phyloP scores from a whole-genome alignment of 92 coral and sea anemone species.

The Zoanthus solanderi region DNA sequence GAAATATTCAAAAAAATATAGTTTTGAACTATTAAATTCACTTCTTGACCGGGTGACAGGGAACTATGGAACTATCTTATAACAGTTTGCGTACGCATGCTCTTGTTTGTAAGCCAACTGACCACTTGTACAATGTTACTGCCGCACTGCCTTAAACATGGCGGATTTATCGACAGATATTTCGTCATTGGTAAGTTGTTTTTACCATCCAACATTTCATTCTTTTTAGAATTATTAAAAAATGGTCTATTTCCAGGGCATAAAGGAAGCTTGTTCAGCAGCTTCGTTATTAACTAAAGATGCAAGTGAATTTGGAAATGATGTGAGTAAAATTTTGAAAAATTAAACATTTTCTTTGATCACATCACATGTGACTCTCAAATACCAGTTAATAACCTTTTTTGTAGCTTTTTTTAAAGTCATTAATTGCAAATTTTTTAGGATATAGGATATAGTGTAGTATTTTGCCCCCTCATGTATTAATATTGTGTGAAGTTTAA shows the following conservation, averaged over 20 bases:
- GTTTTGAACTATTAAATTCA: background rate
- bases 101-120: background rate
- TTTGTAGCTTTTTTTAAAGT: no score
- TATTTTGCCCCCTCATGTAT: no score
- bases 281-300: conserved; percentile 20
- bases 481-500: no score
- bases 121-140: background rate
- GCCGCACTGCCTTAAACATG: conserved; percentile 7
- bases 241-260: conserved; percentile 3
- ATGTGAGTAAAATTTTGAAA: conserved; percentile 2
- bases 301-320: conserved; percentile 38
- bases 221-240: background rate
- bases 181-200: conserved; percentile 26
- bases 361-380: no score
- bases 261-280: conserved; percentile 19
- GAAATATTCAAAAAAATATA: background rate
- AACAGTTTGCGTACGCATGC: background rate
- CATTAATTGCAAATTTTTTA: no score
- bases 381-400: no score
- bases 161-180: conserved; percentile 27
- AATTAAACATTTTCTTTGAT: background rate
- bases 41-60: background rate
- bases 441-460: no score
- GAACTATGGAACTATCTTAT: background rate
- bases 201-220: background rate